Evolutionary conservation across 2,113 vertebrate genomes (phyloP), one percentile per base, ranked within the genome.

Genomic region (Halcyon senegalensis): DNA sequence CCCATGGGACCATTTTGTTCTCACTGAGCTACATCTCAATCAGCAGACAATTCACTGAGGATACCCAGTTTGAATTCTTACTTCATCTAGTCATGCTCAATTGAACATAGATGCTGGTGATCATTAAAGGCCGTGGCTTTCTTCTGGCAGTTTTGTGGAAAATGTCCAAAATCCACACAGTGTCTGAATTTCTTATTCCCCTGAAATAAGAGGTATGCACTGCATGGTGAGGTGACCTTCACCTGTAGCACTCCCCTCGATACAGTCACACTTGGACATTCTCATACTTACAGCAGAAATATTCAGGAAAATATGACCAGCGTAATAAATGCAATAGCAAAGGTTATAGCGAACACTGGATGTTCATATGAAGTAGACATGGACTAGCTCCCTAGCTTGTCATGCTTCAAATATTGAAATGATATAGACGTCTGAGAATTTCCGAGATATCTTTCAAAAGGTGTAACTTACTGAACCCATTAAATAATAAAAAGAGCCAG

Each of bases 71-170:
- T 96, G 97, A 98, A 97, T 97, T 97, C 95, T 91, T 86, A 79
- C 94, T 98, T 97, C 94, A 94, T 98, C 94, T 91, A 94, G 96
- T 97, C 96, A 97, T 95, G 96, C 93, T 96, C 97, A 98, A 96
- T 62, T 96, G 97, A 97, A 89, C 96, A 90, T 46, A 91, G 86
- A 95, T 94, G 81, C 63, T 90, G 90, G 96, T 93, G 94, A 98
- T 98, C 96, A 98, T 97, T 97, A 97, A 96, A 97, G 96, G 89
- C 93, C 60, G 63, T 18, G 16, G 67, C 72, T 90, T 92, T 85
- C 94, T 95, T 90, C 95, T 95, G 94, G 91, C 96, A 96, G 95
- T 69, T 97, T 91, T 95, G 76, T 98, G 97, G 96, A 97, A 95
- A 68, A 59, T 1, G 3, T 95, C 97, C 96, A 97, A 95, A 96